A percentile compares a stretch with the other conserved stretches of the same genome.
Conservation (phyloP, 2,888 invertebrate species). For the Mesorhabditis belari region DNA sequence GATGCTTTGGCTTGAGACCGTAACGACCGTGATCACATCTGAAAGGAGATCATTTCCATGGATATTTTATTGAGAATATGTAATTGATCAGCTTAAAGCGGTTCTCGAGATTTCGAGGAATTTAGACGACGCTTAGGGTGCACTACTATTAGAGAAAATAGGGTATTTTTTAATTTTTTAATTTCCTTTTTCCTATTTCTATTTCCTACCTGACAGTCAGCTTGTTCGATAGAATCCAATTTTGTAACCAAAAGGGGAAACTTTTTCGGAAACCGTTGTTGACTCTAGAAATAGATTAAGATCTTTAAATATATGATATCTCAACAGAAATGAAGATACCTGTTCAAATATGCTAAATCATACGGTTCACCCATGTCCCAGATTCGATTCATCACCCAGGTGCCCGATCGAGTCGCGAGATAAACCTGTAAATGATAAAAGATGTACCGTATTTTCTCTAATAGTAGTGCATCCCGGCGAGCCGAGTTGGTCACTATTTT, state of each 20-base stretch:
- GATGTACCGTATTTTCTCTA: not conserved
- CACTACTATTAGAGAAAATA: no score
- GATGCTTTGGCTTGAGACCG: conserved; percentile 54
- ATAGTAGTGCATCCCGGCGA: no score
- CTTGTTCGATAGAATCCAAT: conserved; percentile 21
- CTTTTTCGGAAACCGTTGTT: conserved; percentile 12
- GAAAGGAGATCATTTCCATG: not conserved
- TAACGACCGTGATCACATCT: conserved; percentile 54
- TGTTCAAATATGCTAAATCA: conserved; percentile 15
- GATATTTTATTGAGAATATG: not conserved
- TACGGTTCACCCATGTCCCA: conserved; percentile 54
- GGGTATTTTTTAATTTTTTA: no score
- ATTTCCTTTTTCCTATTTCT: not conserved
- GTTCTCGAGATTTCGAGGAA: no score
- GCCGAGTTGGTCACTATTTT: no score
- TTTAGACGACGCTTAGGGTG: no score
- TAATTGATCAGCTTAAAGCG: not conserved
- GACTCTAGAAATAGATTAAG: conserved; percentile 5
- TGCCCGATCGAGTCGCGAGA: conserved; percentile 55
- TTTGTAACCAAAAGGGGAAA: conserved; percentile 10
- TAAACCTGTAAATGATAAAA: conserved; percentile 48
- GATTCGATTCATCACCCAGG: conserved; percentile 56
- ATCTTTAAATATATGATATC: not conserved
- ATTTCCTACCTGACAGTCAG: conserved; percentile 9
- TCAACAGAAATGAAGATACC: conserved; percentile 1